Conservation (phyloP, 1,140 invertebrate species). For the Camponotus floridanus region DNA sequence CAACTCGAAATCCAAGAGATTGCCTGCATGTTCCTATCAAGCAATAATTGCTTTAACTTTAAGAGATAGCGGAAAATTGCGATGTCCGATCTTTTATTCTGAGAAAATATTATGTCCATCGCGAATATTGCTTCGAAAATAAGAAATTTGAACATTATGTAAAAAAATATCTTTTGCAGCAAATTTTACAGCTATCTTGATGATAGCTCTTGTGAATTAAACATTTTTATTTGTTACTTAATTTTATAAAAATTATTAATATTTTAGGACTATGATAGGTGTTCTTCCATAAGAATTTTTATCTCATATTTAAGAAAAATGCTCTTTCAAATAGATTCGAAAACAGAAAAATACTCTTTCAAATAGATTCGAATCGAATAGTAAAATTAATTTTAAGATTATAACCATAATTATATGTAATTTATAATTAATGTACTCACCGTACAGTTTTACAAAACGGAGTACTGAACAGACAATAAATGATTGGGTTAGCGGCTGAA, state of each 20-base stretch:
- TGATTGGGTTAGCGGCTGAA: constrained; percentile 97
- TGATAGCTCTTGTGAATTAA: neutral
- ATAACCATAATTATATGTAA: neutral
- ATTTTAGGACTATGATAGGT: neutral
- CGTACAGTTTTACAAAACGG: constrained; percentile 94
- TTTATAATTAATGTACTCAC: constrained; percentile 86
- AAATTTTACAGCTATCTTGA: neutral
- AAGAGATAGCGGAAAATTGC: constrained; percentile 13
- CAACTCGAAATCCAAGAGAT: constrained; percentile 83
- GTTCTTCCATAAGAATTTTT: neutral
- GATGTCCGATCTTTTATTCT: neutral
- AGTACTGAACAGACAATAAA: constrained; percentile 97
- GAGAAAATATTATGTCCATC: neutral
- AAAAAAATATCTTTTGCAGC: neutral
- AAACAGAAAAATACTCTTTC: too few species aligned
- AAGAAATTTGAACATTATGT: neutral
- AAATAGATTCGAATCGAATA: neutral
- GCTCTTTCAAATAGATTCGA: neutral
- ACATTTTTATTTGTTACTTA: neutral
- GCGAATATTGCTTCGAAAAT: neutral
- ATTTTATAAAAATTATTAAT: neutral
- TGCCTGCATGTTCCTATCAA: constrained; percentile 82
- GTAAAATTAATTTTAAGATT: neutral
- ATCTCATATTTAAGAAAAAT: neutral
- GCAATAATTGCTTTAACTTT: constrained; percentile 50